phyloP scores from a whole-genome alignment of 1,140 invertebrate species.

The Orchesella cincta region DNA sequence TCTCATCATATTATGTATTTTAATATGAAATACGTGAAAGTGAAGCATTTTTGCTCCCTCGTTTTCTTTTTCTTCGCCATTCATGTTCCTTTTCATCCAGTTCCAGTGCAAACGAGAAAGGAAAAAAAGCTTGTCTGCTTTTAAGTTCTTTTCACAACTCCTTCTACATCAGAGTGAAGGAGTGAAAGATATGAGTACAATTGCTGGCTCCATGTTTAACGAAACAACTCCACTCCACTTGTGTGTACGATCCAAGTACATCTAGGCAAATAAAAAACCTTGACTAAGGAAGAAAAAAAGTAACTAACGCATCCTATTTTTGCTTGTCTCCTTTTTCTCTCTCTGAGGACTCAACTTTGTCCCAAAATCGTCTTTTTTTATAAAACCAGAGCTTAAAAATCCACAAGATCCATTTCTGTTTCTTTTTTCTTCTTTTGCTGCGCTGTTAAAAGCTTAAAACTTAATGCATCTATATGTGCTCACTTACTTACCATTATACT shows the following conservation, averaged over 20 bases:
- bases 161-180: neutral
- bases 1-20: slow-evolving; percentile 5
- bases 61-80: neutral
- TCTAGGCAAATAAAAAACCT: neutral
- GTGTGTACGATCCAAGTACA: too few species aligned
- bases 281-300: neutral
- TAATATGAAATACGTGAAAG: slow-evolving; percentile 12
- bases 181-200: slow-evolving; percentile 6
- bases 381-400: neutral
- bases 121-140: neutral
- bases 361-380: neutral
- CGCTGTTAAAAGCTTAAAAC: slow-evolving; percentile 22
- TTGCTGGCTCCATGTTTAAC: too few species aligned
- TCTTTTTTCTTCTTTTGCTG: slow-evolving; percentile 1
- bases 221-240: too few species aligned
- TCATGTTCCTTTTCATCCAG: neutral
- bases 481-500: neutral
- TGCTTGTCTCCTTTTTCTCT: neutral
- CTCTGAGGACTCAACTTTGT: neutral
- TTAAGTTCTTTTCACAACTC: slow-evolving; percentile 3
- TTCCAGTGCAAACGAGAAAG: neutral
- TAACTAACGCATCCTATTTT: neutral
- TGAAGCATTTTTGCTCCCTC: neutral
- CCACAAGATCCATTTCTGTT: neutral
- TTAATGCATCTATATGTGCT: neutral